Conservation (phyloP, 1,140 invertebrate species). For the Hermetia illucens region DNA sequence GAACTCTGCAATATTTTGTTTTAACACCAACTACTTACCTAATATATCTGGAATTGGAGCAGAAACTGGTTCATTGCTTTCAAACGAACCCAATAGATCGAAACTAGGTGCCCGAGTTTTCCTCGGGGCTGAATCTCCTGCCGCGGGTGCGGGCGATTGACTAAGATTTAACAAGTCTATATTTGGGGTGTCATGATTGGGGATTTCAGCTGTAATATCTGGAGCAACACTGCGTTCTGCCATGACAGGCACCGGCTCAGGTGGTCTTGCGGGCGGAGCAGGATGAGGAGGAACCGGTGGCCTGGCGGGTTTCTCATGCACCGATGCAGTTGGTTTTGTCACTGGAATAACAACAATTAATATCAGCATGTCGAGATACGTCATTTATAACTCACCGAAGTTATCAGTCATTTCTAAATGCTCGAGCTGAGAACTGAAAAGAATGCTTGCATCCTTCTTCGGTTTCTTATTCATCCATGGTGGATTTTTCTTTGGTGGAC, state of each 20-base stretch:
- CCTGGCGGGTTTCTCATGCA: too few species aligned
- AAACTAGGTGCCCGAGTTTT: too few species aligned
- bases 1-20: constrained; percentile 1
- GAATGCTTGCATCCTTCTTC: constrained; percentile 39
- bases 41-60: constrained; percentile 22
- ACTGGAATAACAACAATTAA: constrained; percentile 12
- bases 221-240: too few species aligned
- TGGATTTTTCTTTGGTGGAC: constrained; percentile 45
- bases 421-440: constrained; percentile 71
- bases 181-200: too few species aligned
- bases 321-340: constrained; percentile 17
- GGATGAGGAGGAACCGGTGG: not conserved
- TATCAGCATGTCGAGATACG: not conserved
- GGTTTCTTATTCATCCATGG: constrained; percentile 58
- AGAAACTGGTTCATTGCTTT: constrained; percentile 16
- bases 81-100: constrained; percentile 48
- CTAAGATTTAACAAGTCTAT: constrained; percentile 39
- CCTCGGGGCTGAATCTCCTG: too few species aligned
- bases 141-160: constrained; percentile 11
- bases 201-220: too few species aligned
- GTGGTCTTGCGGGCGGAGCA: constrained; percentile 1
- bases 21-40: constrained; percentile 4
- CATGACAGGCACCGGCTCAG: not conserved
- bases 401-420: constrained; percentile 69
- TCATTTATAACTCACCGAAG: constrained; percentile 37